Evolutionary conservation across 2,888 invertebrate genomes (phyloP).

Genomic region (Drosophila mimetica): DNA sequence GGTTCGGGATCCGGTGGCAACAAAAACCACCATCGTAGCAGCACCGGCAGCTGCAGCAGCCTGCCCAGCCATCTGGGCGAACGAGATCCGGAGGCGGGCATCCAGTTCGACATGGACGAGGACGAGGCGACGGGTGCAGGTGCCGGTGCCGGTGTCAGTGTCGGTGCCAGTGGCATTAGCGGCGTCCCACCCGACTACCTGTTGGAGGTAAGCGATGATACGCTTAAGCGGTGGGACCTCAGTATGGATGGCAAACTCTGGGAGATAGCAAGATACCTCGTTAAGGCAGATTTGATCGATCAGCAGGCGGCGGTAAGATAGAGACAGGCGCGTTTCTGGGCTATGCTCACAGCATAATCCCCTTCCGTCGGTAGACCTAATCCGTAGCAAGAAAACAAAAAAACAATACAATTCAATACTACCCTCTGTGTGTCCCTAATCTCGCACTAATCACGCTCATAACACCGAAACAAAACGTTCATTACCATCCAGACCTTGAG

Average conservation of each 20-base stretch:
- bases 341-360: too few relatives aligned
- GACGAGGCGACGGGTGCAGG: slow-evolving; percentile 23
- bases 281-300: neutral
- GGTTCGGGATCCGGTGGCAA: neutral
- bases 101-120: slow-evolving; percentile 50
- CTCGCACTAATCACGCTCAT: neutral
- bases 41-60: slow-evolving; percentile 47
- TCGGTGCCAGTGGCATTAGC: neutral
- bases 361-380: neutral
- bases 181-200: slow-evolving; percentile 33
- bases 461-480: neutral
- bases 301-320: slow-evolving; percentile 22
- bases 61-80: slow-evolving; percentile 52
- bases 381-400: too few relatives aligned
- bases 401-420: too few relatives aligned
- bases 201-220: slow-evolving; percentile 62
- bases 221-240: slow-evolving; percentile 28
- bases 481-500: neutral
- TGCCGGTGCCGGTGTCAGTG: neutral
- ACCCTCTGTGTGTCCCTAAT: neutral
- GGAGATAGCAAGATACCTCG: slow-evolving; percentile 10
- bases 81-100: slow-evolving; percentile 40
- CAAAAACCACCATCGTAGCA: slow-evolving; percentile 15
- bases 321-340: slow-evolving; percentile 1
- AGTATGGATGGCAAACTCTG: slow-evolving; percentile 39